Conservation (phyloP, 2,113 vertebrate genomes). For the Xerus inauris region DNA sequence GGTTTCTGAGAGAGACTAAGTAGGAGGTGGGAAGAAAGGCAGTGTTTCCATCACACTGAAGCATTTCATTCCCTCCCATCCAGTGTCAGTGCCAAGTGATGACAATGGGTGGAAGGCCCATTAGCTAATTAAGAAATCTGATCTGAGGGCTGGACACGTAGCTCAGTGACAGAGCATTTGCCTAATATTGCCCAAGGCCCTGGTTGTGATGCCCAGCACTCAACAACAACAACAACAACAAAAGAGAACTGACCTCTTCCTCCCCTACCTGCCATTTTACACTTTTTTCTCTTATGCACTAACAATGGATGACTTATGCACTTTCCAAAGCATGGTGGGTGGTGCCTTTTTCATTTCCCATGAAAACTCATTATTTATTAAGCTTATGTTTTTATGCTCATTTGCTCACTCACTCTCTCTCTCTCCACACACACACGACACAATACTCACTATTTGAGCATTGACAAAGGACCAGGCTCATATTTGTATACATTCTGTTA, state of each 20-base stretch:
- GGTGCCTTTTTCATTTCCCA: neutral
- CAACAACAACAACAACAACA: neutral
- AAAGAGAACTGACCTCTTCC: neutral
- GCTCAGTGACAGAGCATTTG: neutral
- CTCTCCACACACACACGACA: neutral
- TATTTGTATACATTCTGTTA: neutral
- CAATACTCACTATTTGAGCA: neutral
- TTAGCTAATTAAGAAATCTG: neutral
- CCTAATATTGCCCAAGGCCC: too few relatives aligned
- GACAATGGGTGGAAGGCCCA: fast-evolving
- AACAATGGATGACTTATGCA: neutral
- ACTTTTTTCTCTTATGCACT: neutral
- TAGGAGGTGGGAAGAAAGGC: neutral
- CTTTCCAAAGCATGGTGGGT: neutral
- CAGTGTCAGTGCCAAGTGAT: neutral
- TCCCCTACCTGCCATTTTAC: too few relatives aligned
- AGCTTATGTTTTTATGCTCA: neutral
- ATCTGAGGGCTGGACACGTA: neutral
- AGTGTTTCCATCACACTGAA: neutral
- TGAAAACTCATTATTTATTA: constrained; percentile 10
- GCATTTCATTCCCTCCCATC: neutral
- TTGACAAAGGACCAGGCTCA: neutral
- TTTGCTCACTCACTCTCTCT: neutral
- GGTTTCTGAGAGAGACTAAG: neutral
- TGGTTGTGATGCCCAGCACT: neutral